Evolutionary conservation across 2,113 vertebrate genomes (phyloP).

Genomic region (Lamprologus speciosus): DNA sequence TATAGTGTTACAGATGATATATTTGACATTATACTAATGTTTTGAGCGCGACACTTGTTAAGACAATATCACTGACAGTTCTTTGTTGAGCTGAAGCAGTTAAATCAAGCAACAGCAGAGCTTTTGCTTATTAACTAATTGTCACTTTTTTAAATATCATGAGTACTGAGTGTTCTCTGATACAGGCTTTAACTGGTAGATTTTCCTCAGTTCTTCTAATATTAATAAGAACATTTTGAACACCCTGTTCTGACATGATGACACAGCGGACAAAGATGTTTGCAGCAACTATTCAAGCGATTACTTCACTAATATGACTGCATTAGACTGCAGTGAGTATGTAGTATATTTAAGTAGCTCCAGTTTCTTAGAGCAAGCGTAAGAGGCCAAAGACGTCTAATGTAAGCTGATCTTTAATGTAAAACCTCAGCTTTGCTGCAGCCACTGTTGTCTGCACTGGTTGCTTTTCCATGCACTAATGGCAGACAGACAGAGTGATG

Average conservation of each 20-base stretch:
- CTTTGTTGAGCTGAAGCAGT: rapidly evolving
- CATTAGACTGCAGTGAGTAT: background rate
- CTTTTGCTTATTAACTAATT: background rate
- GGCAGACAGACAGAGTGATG: background rate
- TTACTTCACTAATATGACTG: background rate
- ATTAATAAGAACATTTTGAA: background rate
- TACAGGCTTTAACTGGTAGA: background rate
- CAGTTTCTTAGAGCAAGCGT: background rate
- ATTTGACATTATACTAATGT: background rate
- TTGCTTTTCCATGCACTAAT: background rate
- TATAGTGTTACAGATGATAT: background rate
- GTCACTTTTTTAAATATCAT: background rate
- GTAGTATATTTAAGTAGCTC: background rate
- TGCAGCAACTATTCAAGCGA: background rate
- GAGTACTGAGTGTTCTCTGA: background rate
- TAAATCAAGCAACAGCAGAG: background rate
- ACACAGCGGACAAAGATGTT: background rate
- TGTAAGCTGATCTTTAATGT: background rate
- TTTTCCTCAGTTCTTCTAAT: background rate
- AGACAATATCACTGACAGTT: background rate
- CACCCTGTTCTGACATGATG: background rate
- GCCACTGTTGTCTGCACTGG: background rate
- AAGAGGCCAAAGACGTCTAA: background rate
- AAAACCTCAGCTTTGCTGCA: background rate
- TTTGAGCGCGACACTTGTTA: rapidly evolving